These are phyloP conservation scores for Drosophila pandora DNA, from an alignment of 1,140 invertebrate species.

Conservation along the genomic window DNA sequence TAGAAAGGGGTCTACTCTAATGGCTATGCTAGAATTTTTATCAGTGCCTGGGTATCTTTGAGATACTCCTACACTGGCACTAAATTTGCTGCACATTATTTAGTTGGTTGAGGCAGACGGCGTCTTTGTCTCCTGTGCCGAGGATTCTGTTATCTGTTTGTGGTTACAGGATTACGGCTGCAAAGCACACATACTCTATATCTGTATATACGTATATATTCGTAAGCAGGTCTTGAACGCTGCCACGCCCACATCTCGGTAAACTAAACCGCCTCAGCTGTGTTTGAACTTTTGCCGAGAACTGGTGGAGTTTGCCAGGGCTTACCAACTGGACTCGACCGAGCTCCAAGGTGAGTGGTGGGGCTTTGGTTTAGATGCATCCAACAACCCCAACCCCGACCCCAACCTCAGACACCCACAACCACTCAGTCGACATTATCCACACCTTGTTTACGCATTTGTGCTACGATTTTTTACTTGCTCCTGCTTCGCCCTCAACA, in stretches of 20 bases:
- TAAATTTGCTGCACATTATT: conserved; percentile 78
- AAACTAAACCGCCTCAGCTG: conserved; percentile 32
- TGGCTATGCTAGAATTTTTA: neutral
- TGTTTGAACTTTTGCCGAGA: conserved; percentile 41
- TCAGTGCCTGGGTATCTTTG: conserved; percentile 45
- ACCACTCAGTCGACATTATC: conserved; percentile 4
- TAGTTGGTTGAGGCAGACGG: conserved; percentile 64
- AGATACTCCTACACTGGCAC: conserved; percentile 29
- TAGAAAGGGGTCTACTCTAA: no score
- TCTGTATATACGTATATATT: conserved; percentile 2
- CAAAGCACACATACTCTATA: conserved; percentile 32
- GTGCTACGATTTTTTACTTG: conserved; percentile 46
- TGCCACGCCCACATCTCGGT: conserved; percentile 18
- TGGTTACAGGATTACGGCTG: conserved; percentile 68
- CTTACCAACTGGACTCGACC: conserved; percentile 17
- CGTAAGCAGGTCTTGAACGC: conserved; percentile 10
- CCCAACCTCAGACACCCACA: neutral
- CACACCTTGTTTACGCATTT: conserved; percentile 64
- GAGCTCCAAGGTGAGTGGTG: conserved; percentile 10
- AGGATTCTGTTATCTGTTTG: conserved; percentile 70
- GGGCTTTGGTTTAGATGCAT: conserved; percentile 15
- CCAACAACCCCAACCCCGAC: neutral
- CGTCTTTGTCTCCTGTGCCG: conserved; percentile 54
- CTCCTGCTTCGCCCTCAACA: conserved; percentile 56
- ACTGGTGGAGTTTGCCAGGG: conserved; percentile 2